Evolutionary conservation across 2,888 invertebrate genomes (phyloP).

Genomic region (Dorcus hopei): DNA sequence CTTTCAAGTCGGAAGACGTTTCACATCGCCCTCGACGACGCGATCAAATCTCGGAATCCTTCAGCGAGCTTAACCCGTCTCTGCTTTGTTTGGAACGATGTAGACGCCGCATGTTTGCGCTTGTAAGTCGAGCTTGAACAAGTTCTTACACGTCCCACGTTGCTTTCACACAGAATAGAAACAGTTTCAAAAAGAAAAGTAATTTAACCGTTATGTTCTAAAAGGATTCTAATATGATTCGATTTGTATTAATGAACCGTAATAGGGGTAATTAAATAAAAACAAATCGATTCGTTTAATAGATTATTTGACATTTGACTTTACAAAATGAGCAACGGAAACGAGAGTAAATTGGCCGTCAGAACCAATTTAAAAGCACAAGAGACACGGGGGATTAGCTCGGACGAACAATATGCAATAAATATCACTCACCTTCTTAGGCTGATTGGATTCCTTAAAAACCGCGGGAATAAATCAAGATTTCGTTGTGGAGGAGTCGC

Average conservation of each 20-base stretch:
- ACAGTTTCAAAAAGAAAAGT: too few species aligned
- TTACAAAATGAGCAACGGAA: neutral
- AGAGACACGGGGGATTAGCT: slow-evolving; percentile 16
- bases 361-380: slow-evolving; percentile 17
- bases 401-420: slow-evolving; percentile 20
- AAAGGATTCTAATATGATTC: too few species aligned
- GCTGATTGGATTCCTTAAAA: neutral
- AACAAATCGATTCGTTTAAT: neutral
- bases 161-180: too few species aligned
- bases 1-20: neutral
- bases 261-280: neutral
- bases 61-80: neutral
- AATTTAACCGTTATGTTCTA: too few species aligned
- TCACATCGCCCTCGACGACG: neutral
- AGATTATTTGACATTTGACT: neutral
- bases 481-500: neutral
- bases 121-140: too few species aligned
- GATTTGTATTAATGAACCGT: too few species aligned
- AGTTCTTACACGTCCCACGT: too few species aligned
- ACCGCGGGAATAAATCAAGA: neutral
- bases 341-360: slow-evolving; percentile 16
- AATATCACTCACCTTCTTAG: slow-evolving; percentile 7
- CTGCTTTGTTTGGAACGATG: neutral
- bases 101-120: too few species aligned
- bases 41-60: neutral